These are phyloP conservation scores for Gasterosteus nipponicus DNA, from an alignment of 2,113 vertebrate genomes.

Conservation along the genomic window DNA sequence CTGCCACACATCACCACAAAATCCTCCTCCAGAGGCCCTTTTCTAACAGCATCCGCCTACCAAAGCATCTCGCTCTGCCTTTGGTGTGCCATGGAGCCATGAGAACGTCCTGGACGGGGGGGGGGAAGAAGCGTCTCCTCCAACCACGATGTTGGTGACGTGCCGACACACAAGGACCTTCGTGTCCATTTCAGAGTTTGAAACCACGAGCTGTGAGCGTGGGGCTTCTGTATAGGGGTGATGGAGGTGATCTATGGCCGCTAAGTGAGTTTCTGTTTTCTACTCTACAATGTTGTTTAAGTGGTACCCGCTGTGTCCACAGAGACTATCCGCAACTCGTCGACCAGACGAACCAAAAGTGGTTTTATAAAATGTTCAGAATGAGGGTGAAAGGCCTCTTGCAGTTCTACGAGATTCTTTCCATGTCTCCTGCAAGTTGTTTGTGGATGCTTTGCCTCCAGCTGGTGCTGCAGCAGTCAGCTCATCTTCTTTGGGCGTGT, in stretches of 20 bases:
- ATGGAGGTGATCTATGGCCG: neutral
- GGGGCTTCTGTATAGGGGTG: neutral
- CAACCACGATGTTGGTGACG: slow-evolving; percentile 18
- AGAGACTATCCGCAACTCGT: neutral
- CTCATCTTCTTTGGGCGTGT: slow-evolving; percentile 28
- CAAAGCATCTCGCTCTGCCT: slow-evolving; percentile 15
- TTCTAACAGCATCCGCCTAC: neutral
- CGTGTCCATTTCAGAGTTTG: slow-evolving; percentile 9
- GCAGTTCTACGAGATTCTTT: neutral
- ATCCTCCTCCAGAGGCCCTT: neutral
- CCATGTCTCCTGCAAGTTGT: neutral
- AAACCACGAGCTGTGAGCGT: neutral
- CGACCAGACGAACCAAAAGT: neutral
- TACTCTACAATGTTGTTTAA: neutral
- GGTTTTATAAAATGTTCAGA: slow-evolving; percentile 3
- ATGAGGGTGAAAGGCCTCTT: slow-evolving; percentile 1
- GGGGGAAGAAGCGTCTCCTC: too few relatives aligned
- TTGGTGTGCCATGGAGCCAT: neutral
- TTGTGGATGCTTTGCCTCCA: neutral
- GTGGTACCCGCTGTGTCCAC: neutral
- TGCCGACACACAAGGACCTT: slow-evolving; percentile 33
- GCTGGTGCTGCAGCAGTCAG: neutral
- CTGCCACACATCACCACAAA: neutral
- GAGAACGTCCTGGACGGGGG: neutral
- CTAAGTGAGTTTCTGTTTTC: slow-evolving; percentile 1